phyloP scores from a whole-genome alignment of 2,797 vertebrate genomes.

The Austrolebias charrua region DNA sequence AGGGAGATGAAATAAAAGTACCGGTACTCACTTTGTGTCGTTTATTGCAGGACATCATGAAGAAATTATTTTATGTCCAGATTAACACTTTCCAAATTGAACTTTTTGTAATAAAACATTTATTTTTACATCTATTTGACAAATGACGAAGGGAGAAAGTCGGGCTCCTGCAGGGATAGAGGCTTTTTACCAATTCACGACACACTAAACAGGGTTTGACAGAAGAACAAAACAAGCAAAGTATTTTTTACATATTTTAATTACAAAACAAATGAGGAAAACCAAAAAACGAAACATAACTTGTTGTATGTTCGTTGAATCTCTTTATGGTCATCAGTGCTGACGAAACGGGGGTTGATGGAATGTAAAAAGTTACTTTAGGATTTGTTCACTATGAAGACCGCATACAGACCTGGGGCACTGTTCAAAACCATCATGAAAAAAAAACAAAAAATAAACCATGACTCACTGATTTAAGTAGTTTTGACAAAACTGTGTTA shows the following conservation, averaged over 20 bases:
- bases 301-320: conserved; percentile 42
- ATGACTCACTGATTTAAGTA: neutral
- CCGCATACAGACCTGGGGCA: neutral
- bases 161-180: neutral
- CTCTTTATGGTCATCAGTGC: conserved; percentile 27
- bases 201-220: neutral
- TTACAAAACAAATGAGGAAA: conserved; percentile 69
- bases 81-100: neutral
- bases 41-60: neutral
- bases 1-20: no score
- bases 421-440: neutral
- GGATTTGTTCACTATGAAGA: neutral
- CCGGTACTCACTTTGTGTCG: no score
- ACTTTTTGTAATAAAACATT: neutral
- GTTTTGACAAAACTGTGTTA: conserved; percentile 21
- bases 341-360: conserved; percentile 13
- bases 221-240: conserved; percentile 17
- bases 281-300: conserved; percentile 29
- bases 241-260: conserved; percentile 67
- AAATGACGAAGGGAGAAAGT: neutral
- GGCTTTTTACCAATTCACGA: neutral
- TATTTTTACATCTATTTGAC: neutral
- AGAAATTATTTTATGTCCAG: no score
- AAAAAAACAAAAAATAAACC: no score
- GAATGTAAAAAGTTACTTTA: conserved; percentile 41